A percentile compares a stretch with the other conserved stretches of the same genome.
These are phyloP conservation scores for Pseudorhiza aurosa DNA, from an alignment of 30 jellyfish, hydroid and myxozoan genomes.

Conservation along the genomic window DNA sequence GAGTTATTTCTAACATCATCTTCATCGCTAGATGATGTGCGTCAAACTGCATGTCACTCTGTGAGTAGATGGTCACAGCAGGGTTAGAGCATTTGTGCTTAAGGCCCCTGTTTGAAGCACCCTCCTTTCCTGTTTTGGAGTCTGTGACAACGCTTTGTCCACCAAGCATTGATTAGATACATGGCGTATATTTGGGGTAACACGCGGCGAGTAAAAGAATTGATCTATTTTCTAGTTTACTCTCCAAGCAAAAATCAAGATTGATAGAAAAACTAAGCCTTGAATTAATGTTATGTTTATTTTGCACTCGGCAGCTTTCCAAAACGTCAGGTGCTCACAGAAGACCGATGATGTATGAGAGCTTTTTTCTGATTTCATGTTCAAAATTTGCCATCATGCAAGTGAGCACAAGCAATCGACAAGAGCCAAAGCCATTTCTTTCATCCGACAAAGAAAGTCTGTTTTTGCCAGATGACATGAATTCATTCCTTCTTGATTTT, in stretches of 20 bases:
- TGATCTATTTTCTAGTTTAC: background rate
- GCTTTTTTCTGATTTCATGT: constrained; percentile 79
- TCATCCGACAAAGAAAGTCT: constrained; percentile 87
- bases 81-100: too few species aligned
- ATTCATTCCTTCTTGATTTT: constrained; percentile 84
- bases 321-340: constrained; percentile 15
- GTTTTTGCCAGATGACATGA: constrained; percentile 90
- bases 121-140: too few species aligned
- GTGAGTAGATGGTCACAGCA: too few species aligned
- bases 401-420: constrained; percentile 78
- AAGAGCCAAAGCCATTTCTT: constrained; percentile 75
- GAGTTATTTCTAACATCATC: too few species aligned
- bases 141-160: too few species aligned
- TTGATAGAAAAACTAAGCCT: too few species aligned
- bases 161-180: background rate
- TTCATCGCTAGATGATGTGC: too few species aligned
- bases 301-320: constrained; percentile 12
- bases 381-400: constrained; percentile 80
- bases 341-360: constrained; percentile 87
- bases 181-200: background rate
- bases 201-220: background rate
- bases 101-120: too few species aligned
- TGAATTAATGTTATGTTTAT: background rate
- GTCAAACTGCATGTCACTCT: too few species aligned
- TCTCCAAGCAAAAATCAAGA: background rate